A percentile compares a stretch with the other conserved stretches of the same genome.
These are phyloP conservation scores for Coryphaenoides rupestris DNA, from an alignment of 2,113 vertebrate genomes.

Conservation along the genomic window DNA sequence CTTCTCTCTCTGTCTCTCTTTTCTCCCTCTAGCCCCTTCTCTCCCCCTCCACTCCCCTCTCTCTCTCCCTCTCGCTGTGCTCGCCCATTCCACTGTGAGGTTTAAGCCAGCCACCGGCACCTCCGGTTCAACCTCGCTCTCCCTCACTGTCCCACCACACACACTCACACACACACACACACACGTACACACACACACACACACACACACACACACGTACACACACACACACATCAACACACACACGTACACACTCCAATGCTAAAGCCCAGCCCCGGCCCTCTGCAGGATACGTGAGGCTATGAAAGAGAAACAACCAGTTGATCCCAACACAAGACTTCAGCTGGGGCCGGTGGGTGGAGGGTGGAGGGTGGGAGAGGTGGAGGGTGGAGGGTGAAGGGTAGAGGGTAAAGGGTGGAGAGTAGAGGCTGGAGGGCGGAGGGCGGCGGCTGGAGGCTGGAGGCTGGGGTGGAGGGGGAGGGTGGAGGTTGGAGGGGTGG, in stretches of 20 bases:
- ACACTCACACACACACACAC: neutral
- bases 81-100: constrained; percentile 34
- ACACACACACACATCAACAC: constrained; percentile 4
- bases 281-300: constrained; percentile 55
- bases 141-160: constrained; percentile 56
- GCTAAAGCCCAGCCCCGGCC: constrained; percentile 34
- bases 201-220: constrained; percentile 16
- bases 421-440: too few relatives aligned
- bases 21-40: constrained; percentile 5
- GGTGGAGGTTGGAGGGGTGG: too few relatives aligned
- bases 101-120: constrained; percentile 62
- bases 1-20: constrained; percentile 27
- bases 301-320: constrained; percentile 57
- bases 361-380: neutral
- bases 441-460: too few relatives aligned
- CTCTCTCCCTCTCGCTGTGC: constrained; percentile 28
- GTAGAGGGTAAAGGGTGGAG: too few relatives aligned
- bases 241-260: constrained; percentile 14
- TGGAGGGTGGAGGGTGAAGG: constrained; percentile 20
- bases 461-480: too few relatives aligned
- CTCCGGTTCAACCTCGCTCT: constrained; percentile 29
- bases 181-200: constrained; percentile 8
- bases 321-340: constrained; percentile 60
- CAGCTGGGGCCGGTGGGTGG: constrained; percentile 28
- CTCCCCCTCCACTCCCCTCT: constrained; percentile 13